Evolutionary conservation across 2,888 invertebrate genomes (phyloP).

Genomic region (Tinea semifulvella): DNA sequence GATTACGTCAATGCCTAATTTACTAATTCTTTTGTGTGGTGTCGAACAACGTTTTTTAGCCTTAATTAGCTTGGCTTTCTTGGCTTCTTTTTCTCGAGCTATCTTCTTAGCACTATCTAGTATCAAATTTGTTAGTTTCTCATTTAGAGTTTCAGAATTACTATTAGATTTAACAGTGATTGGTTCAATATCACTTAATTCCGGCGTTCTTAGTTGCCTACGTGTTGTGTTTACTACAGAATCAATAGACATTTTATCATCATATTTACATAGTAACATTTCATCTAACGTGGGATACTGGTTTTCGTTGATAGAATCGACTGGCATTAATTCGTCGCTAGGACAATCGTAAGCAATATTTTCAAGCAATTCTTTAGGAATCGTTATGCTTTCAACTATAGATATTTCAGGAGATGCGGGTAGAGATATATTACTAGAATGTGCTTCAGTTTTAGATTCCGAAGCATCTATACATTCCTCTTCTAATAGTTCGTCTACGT

Average conservation of each 20-base stretch:
- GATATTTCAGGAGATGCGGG: slow-evolving; percentile 52
- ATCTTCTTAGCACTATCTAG: slow-evolving; percentile 47
- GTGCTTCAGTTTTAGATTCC: slow-evolving; percentile 23
- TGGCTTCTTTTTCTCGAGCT: slow-evolving; percentile 19
- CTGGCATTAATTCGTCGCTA: no score
- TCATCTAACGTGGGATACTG: no score
- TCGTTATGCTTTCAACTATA: slow-evolving; percentile 47
- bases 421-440: slow-evolving; percentile 42
- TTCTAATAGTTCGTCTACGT: background rate
- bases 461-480: background rate
- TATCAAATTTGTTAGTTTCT: slow-evolving; percentile 35
- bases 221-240: no score
- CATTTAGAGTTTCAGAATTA: background rate
- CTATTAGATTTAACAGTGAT: no score
- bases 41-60: slow-evolving; percentile 38
- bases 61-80: slow-evolving; percentile 21
- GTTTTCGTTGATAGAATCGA: no score
- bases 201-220: no score
- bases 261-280: no score
- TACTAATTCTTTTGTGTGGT: slow-evolving; percentile 32
- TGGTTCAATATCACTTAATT: no score
- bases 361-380: slow-evolving; percentile 29
- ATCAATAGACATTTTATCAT: background rate
- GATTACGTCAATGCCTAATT: slow-evolving; percentile 30
- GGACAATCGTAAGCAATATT: slow-evolving; percentile 13